Conservation (phyloP, 2,797 vertebrate genomes). For the Myotis daubentonii region DNA sequence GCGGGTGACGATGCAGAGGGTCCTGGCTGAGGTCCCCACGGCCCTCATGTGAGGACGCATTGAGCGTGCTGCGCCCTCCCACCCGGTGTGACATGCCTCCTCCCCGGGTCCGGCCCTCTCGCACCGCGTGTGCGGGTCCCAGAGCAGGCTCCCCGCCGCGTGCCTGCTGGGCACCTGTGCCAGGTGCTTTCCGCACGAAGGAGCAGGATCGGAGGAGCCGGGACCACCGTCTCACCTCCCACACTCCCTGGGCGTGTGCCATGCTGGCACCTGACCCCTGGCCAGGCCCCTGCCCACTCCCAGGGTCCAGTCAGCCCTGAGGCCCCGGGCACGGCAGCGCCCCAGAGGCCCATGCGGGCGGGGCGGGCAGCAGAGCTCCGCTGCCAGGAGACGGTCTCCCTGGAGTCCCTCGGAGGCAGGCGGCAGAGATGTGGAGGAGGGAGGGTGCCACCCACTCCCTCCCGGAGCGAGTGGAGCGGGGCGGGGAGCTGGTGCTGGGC, state of each 20-base stretch:
- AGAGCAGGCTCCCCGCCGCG: not conserved
- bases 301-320: not conserved
- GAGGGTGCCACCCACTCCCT: constrained; percentile 1
- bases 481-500: not conserved
- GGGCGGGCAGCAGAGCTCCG: not conserved
- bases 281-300: not conserved
- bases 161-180: not conserved
- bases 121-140: not conserved
- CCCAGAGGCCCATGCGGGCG: not conserved
- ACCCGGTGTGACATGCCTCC: not conserved
- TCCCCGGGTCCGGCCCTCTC: not conserved
- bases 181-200: not conserved
- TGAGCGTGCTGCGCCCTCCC: not conserved
- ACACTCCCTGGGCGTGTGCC: not conserved
- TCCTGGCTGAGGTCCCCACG: no score
- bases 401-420: constrained; percentile 54
- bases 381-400: constrained; percentile 76
- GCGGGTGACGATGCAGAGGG: accelerated
- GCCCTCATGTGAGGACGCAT: not conserved
- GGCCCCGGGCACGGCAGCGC: not conserved
- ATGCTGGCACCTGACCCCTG: not conserved
- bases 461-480: no score
- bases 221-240: accelerated
- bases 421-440: not conserved
- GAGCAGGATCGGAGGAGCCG: not conserved